These are phyloP conservation scores for Ammospiza maritima DNA, from an alignment of 2,797 vertebrate species.

Conservation along the genomic window DNA sequence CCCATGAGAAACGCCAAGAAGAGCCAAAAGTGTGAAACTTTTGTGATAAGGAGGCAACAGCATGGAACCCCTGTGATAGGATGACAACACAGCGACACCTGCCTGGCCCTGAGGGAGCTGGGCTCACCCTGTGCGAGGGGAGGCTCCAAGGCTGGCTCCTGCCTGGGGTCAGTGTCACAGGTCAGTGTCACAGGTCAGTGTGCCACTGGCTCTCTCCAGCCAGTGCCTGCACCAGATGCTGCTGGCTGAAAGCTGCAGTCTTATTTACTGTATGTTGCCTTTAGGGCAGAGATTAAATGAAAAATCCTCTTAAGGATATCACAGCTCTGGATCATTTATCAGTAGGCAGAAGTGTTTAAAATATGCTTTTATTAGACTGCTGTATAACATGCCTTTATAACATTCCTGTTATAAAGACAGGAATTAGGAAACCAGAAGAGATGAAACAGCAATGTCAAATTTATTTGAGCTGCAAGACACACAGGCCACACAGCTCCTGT, in stretches of 20 bases:
- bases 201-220: not conserved
- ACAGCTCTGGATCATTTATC: not conserved
- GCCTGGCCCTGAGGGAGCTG: not conserved
- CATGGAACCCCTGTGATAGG: too few species aligned
- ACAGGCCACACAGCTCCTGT: not conserved
- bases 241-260: not conserved
- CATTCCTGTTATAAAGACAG: not conserved
- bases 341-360: not conserved
- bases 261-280: not conserved
- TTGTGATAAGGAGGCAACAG: too few species aligned
- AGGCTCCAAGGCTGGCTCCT: accelerated
- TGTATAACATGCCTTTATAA: too few species aligned
- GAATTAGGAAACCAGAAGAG: not conserved
- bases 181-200: not conserved
- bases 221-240: not conserved
- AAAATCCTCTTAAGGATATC: conserved; percentile 26
- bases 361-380: not conserved
- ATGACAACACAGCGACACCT: accelerated
- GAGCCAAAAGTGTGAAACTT: too few species aligned
- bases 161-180: accelerated
- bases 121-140: not conserved
- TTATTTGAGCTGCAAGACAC: not conserved
- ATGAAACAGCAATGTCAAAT: not conserved
- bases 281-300: conserved; percentile 1
- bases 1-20: too few species aligned